These are phyloP conservation scores for Prosapia bicincta DNA, from an alignment of 2,888 invertebrate genomes.

Conservation along the genomic window DNA sequence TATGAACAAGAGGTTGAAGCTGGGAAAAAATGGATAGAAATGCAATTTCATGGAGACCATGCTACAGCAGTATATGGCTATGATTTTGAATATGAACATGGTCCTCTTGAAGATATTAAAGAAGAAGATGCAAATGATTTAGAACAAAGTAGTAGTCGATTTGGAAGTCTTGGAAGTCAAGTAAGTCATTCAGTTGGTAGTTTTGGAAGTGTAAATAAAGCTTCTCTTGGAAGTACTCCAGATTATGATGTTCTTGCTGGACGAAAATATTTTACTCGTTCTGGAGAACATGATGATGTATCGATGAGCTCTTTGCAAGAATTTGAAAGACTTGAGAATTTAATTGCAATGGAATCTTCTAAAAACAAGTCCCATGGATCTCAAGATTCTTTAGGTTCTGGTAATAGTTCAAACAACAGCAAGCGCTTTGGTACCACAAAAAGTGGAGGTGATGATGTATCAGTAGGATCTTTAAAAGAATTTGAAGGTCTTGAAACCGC, in stretches of 20 bases:
- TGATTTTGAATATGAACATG: conserved; percentile 76
- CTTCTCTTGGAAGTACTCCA: conserved; percentile 87
- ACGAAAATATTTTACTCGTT: conserved; percentile 75
- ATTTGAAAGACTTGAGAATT: conserved; percentile 87
- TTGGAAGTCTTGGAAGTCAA: conserved; percentile 74
- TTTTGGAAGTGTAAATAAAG: conserved; percentile 67
- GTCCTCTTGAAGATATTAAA: conserved; percentile 86
- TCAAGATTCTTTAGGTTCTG: conserved; percentile 65
- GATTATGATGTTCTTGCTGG: conserved; percentile 84
- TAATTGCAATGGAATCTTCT: conserved; percentile 72
- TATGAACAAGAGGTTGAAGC: conserved; percentile 57
- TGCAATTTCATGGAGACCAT: conserved; percentile 76
- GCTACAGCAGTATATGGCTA: conserved; percentile 59
- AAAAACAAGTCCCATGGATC: conserved; percentile 67
- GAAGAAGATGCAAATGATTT: conserved; percentile 89
- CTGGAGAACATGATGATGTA: conserved; percentile 86
- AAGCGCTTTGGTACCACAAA: conserved; percentile 52
- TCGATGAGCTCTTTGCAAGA: conserved; percentile 92
- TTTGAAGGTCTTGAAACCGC: conserved; percentile 90
- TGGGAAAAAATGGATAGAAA: conserved; percentile 85
- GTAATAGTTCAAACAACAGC: conserved; percentile 55
- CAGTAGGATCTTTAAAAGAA: conserved; percentile 83
- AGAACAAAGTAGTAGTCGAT: conserved; percentile 66
- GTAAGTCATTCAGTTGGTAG: conserved; percentile 71
- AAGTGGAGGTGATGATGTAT: conserved; percentile 79